These are phyloP conservation scores for Silurus aristotelis DNA, from an alignment of 2,797 vertebrate genomes.

Conservation along the genomic window DNA sequence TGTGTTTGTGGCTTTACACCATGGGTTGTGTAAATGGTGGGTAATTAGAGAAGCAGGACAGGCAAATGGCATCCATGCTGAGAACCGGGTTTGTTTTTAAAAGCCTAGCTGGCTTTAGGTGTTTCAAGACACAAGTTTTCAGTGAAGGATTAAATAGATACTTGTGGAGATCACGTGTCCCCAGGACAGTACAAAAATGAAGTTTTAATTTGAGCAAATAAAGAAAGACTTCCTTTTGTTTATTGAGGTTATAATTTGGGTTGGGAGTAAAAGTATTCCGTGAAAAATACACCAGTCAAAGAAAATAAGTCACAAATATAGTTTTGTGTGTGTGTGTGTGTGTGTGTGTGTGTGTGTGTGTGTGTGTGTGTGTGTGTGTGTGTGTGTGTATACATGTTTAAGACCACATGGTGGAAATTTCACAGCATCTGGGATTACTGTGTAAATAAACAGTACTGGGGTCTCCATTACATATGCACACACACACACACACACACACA, in stretches of 20 bases:
- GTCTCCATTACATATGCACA: slow-evolving; percentile 60
- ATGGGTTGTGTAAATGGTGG: slow-evolving; percentile 63
- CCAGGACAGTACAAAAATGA: slow-evolving; percentile 1
- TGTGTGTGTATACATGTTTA: slow-evolving; percentile 67
- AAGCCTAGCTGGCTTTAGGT: not conserved
- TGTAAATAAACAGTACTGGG: slow-evolving; percentile 81
- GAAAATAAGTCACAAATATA: slow-evolving; percentile 29
- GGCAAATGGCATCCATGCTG: slow-evolving; percentile 70
- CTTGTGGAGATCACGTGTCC: not conserved
- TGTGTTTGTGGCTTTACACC: slow-evolving; percentile 63
- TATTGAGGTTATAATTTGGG: slow-evolving; percentile 27
- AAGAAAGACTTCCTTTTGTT: slow-evolving; percentile 25
- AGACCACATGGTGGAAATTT: slow-evolving; percentile 74
- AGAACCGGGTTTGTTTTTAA: slow-evolving; percentile 65
- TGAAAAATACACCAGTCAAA: slow-evolving; percentile 27
- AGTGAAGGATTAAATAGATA: slow-evolving; percentile 72
- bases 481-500: not conserved
- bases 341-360: not conserved
- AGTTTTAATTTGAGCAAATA: slow-evolving; percentile 31
- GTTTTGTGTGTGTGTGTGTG: slow-evolving; percentile 5
- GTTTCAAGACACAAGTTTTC: slow-evolving; percentile 58
- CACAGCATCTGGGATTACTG: slow-evolving; percentile 78
- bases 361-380: slow-evolving; percentile 51
- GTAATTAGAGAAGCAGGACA: slow-evolving; percentile 62
- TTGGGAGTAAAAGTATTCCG: slow-evolving; percentile 16